These are phyloP conservation scores for Helleia helle DNA, from an alignment of 2,888 invertebrate genomes.

Conservation along the genomic window DNA sequence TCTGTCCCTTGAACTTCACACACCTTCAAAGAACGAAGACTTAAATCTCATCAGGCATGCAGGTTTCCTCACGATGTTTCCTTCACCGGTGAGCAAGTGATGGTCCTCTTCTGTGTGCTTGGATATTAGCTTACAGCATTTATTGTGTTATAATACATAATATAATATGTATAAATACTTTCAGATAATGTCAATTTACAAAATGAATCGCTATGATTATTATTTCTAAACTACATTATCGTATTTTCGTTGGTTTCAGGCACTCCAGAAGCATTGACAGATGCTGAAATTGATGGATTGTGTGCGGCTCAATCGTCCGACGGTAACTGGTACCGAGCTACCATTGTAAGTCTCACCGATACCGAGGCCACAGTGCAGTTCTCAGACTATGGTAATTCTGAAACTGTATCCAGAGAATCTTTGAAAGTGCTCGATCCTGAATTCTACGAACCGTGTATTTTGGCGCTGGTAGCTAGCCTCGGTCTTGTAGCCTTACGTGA, in stretches of 20 bases:
- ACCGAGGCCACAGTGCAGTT: conserved; percentile 68
- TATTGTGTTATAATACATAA: too few relatives aligned
- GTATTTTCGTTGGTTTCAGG: conserved; percentile 30
- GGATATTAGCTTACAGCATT: too few relatives aligned
- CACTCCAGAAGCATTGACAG: conserved; percentile 45
- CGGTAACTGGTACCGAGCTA: conserved; percentile 82
- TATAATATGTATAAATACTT: too few relatives aligned
- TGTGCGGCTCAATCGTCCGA: conserved; percentile 78
- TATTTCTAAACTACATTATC: too few relatives aligned
- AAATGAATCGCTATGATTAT: too few relatives aligned
- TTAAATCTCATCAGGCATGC: too few relatives aligned
- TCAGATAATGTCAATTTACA: too few relatives aligned
- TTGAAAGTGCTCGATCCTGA: conserved; percentile 62
- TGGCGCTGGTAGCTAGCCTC: conserved; percentile 51
- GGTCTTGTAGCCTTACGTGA: conserved; percentile 55
- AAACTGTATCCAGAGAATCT: conserved; percentile 58
- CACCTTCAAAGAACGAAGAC: too few relatives aligned
- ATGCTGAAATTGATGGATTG: conserved; percentile 61
- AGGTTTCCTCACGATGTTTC: too few relatives aligned
- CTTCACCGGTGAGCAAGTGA: too few relatives aligned
- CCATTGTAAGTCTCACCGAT: conserved; percentile 58
- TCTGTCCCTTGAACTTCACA: too few relatives aligned
- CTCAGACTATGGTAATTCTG: conserved; percentile 82
- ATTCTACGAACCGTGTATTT: conserved; percentile 54
- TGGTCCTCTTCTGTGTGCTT: too few relatives aligned